phyloP scores from a whole-genome alignment of 2,113 vertebrate genomes.

The Actenoides hombroni region DNA sequence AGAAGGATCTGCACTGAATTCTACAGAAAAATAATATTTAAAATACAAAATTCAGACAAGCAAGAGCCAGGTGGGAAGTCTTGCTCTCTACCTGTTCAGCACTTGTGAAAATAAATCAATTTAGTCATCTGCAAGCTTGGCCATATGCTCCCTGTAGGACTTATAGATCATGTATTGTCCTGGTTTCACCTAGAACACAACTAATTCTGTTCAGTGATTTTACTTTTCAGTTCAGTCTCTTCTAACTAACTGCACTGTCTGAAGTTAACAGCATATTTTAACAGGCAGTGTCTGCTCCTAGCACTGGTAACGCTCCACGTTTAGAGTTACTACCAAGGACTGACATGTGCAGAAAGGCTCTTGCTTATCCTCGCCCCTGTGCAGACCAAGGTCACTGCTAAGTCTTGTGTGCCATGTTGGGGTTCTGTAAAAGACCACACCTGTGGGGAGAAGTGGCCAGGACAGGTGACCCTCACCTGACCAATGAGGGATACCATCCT shows the following conservation, averaged over 20 bases:
- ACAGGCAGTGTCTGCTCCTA: no score
- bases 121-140: conserved; percentile 3
- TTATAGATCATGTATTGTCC: not conserved
- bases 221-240: no score
- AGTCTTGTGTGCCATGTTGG: not conserved
- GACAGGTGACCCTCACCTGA: not conserved
- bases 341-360: no score
- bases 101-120: conserved; percentile 48
- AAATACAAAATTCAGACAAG: not conserved
- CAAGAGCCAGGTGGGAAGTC: not conserved
- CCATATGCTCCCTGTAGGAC: conserved; percentile 39
- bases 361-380: not conserved
- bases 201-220: no score
- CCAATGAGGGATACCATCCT: not conserved
- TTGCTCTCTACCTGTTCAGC: conserved; percentile 7
- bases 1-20: not conserved
- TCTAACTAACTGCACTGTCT: no score
- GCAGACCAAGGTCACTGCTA: not conserved
- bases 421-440: not conserved
- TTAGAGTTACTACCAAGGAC: no score
- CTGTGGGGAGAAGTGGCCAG: not conserved
- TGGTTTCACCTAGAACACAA: no score
- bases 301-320: no score
- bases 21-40: not conserved
- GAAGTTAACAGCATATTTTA: no score